Base-by-base conservation (phyloP, 2,113 vertebrate genomes). In the Choloepus hoffmanni region DNA sequence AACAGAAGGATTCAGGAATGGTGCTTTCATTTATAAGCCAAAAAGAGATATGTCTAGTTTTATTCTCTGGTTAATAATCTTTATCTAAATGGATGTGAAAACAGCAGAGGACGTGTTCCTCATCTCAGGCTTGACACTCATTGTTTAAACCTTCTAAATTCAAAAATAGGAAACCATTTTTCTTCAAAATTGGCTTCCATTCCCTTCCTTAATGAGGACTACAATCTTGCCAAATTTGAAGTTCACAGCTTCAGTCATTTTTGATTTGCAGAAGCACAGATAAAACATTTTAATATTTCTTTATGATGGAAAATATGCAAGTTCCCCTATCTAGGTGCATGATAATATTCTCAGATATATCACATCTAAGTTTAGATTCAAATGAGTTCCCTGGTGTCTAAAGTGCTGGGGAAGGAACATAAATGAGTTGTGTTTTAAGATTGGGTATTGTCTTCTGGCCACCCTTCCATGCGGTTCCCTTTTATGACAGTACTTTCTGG, bases 231-330 rank as follows among this genome's bases (percentile, higher is more conserved):
- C 97, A 98, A 98, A 97, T 97, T 96, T 96, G 96, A 98, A 98
- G 97, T 96, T 98, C 97, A 98, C 97, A 96, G 97, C 92, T 97
- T 97, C 97, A 97, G 97, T 98, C 97, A 98, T 96, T 97, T 97
- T 96, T 97, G 96, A 96, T 94, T 97, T 97, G 68, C 97, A 97
- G 97, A 97, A 98, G 95, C 95, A 95, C 89, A 95, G 97, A 94
- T 94, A 97, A 97, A 98, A 96, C 96, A 97, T 96, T 95, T 96
- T 93, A 78, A 93, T 95, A 81, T 95, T 97, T 97, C 88, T 89
- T 89, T 90, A 74, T 95, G 87, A 93, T 96, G 82, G 70, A 94
- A 95, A 97, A 95, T 88, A 89, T 68, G 89, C 62, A 77, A 72
- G 81, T 95, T 97, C 58, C 72, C 16, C 68, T 85, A 36, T 79